A percentile compares a stretch with the other conserved stretches of the same genome.
phyloP scores from a whole-genome alignment of 2,888 invertebrate species.

The Mythimna loreyi region DNA sequence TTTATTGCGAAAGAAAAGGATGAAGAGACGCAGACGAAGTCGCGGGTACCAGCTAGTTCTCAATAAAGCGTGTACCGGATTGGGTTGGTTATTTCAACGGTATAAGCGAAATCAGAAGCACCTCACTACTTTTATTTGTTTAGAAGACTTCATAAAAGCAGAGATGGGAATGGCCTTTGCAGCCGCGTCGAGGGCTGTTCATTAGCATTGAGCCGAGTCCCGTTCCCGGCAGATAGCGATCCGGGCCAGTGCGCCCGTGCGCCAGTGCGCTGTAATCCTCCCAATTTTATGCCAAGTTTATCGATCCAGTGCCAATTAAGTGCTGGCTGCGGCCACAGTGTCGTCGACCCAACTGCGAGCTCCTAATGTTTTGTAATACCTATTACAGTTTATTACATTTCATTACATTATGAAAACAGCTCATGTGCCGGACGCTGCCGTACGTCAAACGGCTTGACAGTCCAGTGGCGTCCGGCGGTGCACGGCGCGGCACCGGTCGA shows the following conservation, averaged over 20 bases:
- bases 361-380: conserved; percentile 12
- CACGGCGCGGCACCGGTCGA: neutral
- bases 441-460: neutral
- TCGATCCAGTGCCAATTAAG: conserved; percentile 46
- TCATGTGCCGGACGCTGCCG: neutral
- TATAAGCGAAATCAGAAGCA: no score
- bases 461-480: neutral
- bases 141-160: conserved; percentile 7
- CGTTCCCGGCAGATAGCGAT: neutral
- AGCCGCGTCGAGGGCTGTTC: neutral
- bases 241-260: conserved; percentile 1
- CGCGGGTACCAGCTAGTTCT: no score
- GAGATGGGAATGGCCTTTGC: neutral
- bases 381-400: conserved; percentile 2
- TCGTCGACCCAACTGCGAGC: conserved; percentile 13
- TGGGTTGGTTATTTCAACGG: no score
- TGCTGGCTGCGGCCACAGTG: conserved; percentile 26
- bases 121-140: neutral
- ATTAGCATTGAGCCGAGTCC: conserved; percentile 25
- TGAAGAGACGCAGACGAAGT: no score
- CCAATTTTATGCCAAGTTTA: conserved; percentile 36
- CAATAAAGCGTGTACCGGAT: no score
- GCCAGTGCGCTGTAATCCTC: conserved; percentile 21
- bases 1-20: no score
- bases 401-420: conserved; percentile 1